Percentiles rank a stretch among this genome's conserved stretches.
These are phyloP conservation scores for Styela plicata DNA, from an alignment of 23 tunicate species.

Conservation along the genomic window DNA sequence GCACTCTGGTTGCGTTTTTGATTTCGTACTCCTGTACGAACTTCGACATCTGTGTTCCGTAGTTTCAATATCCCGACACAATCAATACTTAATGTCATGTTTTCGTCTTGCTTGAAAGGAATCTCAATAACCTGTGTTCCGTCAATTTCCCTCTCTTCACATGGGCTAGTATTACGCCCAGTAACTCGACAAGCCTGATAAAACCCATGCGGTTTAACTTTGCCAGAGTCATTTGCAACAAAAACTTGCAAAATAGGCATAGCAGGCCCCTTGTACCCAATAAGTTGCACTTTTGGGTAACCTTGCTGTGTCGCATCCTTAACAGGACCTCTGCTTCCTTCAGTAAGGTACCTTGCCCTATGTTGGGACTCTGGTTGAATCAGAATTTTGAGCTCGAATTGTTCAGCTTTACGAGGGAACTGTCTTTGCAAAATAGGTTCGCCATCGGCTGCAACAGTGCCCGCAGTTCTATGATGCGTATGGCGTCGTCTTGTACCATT, in stretches of 20 bases:
- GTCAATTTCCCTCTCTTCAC: conserved; percentile 73
- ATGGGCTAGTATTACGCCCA: conserved; percentile 81
- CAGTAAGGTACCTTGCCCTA: conserved; percentile 91
- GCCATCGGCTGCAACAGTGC: neutral
- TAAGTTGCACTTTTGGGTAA: conserved; percentile 82
- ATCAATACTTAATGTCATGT: conserved; percentile 59
- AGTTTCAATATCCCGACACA: conserved; percentile 97
- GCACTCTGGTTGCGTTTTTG: conserved; percentile 91
- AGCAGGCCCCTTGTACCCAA: conserved; percentile 67
- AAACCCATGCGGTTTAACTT: conserved; percentile 84
- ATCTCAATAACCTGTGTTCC: conserved; percentile 83
- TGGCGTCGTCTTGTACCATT: neutral
- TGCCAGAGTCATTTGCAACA: conserved; percentile 77
- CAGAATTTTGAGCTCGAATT: conserved; percentile 40
- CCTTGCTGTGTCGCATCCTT: conserved; percentile 81
- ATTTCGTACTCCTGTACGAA: conserved; percentile 66
- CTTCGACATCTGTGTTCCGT: conserved; percentile 96
- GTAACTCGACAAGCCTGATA: conserved; percentile 95
- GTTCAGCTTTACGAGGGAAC: conserved; percentile 50
- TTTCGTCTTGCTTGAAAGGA: conserved; percentile 66
- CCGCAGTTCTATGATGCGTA: neutral
- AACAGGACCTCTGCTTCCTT: conserved; percentile 96
- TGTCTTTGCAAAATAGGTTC: conserved; percentile 32
- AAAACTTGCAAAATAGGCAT: conserved; percentile 72
- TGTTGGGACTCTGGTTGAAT: conserved; percentile 90